A percentile compares a stretch with the other conserved stretches of the same genome.
phyloP scores from a whole-genome alignment of 2,888 invertebrate species.

The Macaria notata region DNA sequence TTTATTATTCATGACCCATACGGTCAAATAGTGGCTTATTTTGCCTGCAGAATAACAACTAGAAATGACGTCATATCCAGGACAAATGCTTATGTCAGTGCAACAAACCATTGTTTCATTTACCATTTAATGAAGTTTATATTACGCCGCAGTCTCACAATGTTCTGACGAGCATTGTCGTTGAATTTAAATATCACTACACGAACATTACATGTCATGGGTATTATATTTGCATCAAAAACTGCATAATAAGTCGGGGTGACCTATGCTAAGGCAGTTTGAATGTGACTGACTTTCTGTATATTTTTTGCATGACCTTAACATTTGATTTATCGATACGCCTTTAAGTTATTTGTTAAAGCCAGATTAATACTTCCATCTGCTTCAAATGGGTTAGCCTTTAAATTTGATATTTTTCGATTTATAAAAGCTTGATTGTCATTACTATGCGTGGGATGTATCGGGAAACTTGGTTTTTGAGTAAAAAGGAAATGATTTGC shows the following conservation, averaged over 20 bases:
- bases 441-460: constrained; percentile 21
- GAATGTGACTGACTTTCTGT: constrained; percentile 23
- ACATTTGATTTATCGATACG: constrained; percentile 44
- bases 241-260: constrained; percentile 16
- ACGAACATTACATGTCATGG: constrained; percentile 10
- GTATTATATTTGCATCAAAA: constrained; percentile 1
- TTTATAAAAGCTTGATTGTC: constrained; percentile 11
- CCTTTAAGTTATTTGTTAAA: constrained; percentile 27
- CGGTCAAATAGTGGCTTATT: constrained; percentile 10
- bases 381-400: constrained; percentile 19
- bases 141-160: constrained; percentile 3
- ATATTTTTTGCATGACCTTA: constrained; percentile 61
- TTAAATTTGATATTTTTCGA: constrained; percentile 26
- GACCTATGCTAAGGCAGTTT: constrained; percentile 17
- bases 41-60: constrained; percentile 25
- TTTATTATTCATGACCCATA: constrained; percentile 17
- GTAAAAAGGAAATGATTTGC: constrained; percentile 72
- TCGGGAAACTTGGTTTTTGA: constrained; percentile 44
- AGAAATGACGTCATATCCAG: constrained; percentile 23
- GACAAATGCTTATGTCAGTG: constrained; percentile 4
- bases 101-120: constrained; percentile 11
- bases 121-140: constrained; percentile 4
- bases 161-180: constrained; percentile 13
- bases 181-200: background rate
- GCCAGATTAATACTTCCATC: constrained; percentile 27